Conservation (phyloP, 2,888 invertebrate genomes). For the Patella depressa region DNA sequence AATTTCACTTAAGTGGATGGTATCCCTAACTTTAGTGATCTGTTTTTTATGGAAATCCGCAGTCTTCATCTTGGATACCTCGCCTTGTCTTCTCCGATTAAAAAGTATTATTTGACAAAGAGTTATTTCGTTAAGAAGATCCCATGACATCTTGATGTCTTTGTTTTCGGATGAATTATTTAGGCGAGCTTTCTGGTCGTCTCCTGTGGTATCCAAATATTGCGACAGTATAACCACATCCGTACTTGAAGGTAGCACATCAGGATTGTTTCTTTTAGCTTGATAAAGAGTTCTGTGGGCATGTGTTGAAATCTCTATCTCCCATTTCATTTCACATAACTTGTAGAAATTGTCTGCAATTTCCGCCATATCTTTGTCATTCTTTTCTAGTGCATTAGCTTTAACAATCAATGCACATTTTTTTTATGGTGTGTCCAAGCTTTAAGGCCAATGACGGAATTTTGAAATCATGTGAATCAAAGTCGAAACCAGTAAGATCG, state of each 20-base stretch:
- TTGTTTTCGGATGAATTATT: neutral
- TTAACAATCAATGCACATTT: neutral
- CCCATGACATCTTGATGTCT: neutral
- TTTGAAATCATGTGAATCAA: neutral
- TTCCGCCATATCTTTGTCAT: neutral
- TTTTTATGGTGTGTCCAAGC: neutral
- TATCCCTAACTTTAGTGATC: neutral
- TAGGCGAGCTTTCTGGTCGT: neutral
- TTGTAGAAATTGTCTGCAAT: neutral
- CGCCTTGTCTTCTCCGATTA: neutral
- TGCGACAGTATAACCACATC: neutral
- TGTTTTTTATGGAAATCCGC: neutral
- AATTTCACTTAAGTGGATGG: neutral
- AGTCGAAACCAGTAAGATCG: neutral
- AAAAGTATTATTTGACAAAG: neutral
- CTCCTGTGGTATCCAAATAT: neutral
- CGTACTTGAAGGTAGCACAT: neutral
- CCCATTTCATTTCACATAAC: slow-evolving; percentile 1
- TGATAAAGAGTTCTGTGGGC: neutral
- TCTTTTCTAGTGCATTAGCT: neutral
- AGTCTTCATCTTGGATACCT: neutral
- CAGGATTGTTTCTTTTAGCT: neutral
- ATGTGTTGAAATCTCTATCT: neutral
- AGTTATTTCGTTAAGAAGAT: neutral
- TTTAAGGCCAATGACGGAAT: neutral